Conservation (phyloP, 2,888 invertebrate species). For the Lasioglossum pauxillum region DNA sequence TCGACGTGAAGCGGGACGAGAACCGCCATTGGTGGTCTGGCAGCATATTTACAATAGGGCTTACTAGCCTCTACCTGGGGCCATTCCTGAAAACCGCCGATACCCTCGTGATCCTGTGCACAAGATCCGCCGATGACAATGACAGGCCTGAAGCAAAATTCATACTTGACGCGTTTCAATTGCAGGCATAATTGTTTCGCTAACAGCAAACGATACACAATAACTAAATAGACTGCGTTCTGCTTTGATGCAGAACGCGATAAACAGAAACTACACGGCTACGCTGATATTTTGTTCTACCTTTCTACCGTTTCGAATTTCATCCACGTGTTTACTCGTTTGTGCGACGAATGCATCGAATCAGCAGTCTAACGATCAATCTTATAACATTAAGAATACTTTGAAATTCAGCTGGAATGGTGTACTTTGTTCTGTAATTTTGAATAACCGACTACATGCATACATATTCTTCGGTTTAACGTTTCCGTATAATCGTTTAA, state of each 20-base stretch:
- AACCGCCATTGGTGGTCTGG: conserved; percentile 92
- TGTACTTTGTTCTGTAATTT: neutral
- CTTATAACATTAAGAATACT: neutral
- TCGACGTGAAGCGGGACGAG: conserved; percentile 96
- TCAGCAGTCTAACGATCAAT: neutral
- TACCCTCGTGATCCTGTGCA: conserved; percentile 95
- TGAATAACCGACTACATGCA: too few relatives aligned
- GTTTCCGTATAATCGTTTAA: neutral
- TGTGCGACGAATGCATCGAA: neutral
- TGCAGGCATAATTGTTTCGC: neutral
- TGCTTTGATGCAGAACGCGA: too few relatives aligned
- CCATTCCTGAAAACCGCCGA: conserved; percentile 98
- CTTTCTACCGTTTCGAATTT: neutral
- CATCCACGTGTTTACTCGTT: neutral
- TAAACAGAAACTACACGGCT: too few relatives aligned
- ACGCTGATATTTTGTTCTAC: neutral
- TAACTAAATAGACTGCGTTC: neutral
- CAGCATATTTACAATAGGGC: conserved; percentile 96
- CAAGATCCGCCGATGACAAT: conserved; percentile 97
- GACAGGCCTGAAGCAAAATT: conserved; percentile 88
- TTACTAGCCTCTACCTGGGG: conserved; percentile 95
- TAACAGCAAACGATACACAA: neutral
- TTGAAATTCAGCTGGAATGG: neutral
- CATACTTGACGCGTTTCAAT: neutral
- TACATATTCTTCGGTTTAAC: too few relatives aligned